phyloP scores from a whole-genome alignment of 2,888 invertebrate genomes.

The Fissipunctia ypsillon region DNA sequence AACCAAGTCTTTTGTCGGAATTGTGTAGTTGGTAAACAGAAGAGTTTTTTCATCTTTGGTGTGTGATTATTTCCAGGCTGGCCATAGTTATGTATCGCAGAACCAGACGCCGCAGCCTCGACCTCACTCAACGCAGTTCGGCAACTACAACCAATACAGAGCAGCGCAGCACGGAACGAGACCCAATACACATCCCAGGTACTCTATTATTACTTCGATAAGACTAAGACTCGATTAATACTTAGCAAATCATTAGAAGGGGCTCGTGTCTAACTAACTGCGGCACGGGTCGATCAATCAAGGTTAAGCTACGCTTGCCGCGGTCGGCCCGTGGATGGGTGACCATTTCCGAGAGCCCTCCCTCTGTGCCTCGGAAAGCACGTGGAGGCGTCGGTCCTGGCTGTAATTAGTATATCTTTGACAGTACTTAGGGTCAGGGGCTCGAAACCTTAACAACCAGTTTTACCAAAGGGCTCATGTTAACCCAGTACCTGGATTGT shows the following conservation, averaged over 20 bases:
- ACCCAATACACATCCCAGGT: conserved; percentile 86
- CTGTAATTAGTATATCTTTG: conserved; percentile 1
- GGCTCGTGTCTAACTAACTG: background rate
- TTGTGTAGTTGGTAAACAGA: too few species aligned
- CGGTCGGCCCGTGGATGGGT: background rate
- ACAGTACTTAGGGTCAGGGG: background rate
- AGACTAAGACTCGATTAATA: background rate
- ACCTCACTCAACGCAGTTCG: conserved; percentile 75
- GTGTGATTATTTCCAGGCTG: conserved; percentile 77
- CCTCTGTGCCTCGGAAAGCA: background rate
- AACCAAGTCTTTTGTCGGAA: background rate
- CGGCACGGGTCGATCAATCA: background rate
- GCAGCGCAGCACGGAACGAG: conserved; percentile 82
- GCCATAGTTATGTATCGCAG: conserved; percentile 83
- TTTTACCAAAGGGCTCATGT: background rate
- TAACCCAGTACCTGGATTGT: background rate
- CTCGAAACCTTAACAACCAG: background rate
- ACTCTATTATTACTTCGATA: conserved; percentile 21
- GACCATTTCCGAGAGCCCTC: background rate
- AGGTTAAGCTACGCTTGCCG: background rate
- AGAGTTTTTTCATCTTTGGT: background rate
- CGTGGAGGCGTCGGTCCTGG: background rate
- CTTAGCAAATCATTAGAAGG: background rate
- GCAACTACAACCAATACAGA: conserved; percentile 81
- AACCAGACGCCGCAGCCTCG: conserved; percentile 81